These are phyloP conservation scores for Zosterops hypoxanthus DNA, from an alignment of 2,113 vertebrate species.

Conservation along the genomic window DNA sequence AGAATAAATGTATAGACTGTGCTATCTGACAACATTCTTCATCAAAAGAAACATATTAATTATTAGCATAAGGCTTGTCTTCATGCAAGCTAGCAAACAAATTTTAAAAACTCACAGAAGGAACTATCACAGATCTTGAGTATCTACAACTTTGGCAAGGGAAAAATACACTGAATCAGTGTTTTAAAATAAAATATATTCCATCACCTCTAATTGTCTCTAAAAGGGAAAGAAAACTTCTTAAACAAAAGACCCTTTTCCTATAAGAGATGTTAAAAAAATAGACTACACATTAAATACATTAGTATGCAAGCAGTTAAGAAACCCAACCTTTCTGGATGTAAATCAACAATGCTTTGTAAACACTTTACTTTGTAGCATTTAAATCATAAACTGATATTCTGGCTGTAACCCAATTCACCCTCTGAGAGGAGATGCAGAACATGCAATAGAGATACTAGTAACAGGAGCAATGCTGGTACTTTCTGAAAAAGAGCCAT, in stretches of 20 bases:
- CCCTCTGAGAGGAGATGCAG: neutral
- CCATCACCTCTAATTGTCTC: neutral
- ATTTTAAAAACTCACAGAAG: neutral
- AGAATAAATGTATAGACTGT: neutral
- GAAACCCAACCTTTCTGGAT: neutral
- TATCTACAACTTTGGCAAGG: neutral
- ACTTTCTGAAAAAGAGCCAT: neutral
- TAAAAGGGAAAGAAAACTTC: neutral
- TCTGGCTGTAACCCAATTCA: neutral
- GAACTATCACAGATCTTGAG: neutral
- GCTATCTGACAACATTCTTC: neutral
- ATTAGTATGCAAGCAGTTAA: neutral
- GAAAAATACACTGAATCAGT: neutral
- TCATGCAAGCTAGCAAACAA: neutral
- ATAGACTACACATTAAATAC: neutral
- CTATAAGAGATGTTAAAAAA: neutral
- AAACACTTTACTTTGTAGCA: neutral
- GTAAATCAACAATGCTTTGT: neutral
- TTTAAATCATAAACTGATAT: neutral
- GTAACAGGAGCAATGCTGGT: neutral
- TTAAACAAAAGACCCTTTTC: neutral
- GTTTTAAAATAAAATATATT: neutral
- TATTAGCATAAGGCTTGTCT: neutral
- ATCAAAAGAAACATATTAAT: neutral
- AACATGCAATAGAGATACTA: neutral